Evolutionary conservation across 2,113 vertebrate species (phyloP).

Genomic region (Vulpes ferrilata): DNA sequence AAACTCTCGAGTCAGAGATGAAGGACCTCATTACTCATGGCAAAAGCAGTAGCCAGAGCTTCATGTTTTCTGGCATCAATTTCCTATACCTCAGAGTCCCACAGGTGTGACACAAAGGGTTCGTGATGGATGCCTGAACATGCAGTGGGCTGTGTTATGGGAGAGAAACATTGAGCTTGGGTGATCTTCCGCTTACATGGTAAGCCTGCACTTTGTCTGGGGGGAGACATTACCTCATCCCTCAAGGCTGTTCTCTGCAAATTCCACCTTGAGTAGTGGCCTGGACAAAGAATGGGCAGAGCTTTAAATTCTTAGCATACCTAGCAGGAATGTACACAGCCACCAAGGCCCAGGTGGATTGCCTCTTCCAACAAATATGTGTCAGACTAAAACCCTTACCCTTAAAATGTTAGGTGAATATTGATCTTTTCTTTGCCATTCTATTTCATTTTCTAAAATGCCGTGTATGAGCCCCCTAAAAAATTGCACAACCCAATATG

Average conservation of each 20-base stretch:
- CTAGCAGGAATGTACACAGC: not conserved
- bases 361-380: not conserved
- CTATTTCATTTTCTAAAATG: not conserved
- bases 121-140: not conserved
- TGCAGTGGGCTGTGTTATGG: not conserved
- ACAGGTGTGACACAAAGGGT: not conserved
- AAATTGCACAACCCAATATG: not conserved
- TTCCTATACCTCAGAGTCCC: not conserved
- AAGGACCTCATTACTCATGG: not conserved
- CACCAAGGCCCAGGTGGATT: not conserved
- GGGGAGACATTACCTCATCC: not conserved
- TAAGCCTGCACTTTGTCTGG: not conserved
- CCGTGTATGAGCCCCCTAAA: not conserved
- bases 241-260: not conserved
- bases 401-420: not conserved
- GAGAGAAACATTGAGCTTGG: not conserved
- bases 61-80: not conserved
- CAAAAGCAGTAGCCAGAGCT: not conserved
- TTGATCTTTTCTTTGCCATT: not conserved
- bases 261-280: not conserved
- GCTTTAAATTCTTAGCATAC: not conserved
- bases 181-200: not conserved
- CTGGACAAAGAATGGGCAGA: not conserved
- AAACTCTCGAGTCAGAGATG: not conserved
- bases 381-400: not conserved